Percentiles rank a stretch among this genome's conserved stretches.
Evolutionary conservation across 2,797 vertebrate genomes (phyloP).

Genomic region (Hippocampus kuda): DNA sequence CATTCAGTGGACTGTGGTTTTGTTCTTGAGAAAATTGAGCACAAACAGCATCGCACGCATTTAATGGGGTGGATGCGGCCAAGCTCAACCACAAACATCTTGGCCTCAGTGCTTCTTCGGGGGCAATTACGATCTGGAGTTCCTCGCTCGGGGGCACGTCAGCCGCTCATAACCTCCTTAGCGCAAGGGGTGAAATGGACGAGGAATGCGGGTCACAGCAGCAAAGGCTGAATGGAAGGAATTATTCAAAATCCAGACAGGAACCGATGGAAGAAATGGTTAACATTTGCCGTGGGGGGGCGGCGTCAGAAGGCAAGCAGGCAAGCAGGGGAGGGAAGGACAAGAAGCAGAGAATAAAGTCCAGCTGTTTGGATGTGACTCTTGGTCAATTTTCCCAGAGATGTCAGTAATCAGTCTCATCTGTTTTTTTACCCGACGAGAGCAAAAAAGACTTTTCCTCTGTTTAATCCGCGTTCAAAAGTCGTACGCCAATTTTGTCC

Average conservation of each 20-base stretch:
- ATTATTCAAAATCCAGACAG: background rate
- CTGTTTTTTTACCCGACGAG: constrained; percentile 40
- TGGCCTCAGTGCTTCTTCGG: background rate
- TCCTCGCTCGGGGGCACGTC: constrained; percentile 37
- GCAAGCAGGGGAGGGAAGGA: constrained; percentile 18
- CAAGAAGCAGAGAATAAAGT: constrained; percentile 16
- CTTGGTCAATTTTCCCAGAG: constrained; percentile 47
- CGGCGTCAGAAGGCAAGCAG: background rate
- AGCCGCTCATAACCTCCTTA: constrained; percentile 1
- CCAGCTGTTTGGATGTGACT: constrained; percentile 44
- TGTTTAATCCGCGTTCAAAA: constrained; percentile 15
- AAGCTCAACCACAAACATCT: constrained; percentile 5
- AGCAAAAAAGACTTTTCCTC: constrained; percentile 20
- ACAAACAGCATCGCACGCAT: constrained; percentile 9
- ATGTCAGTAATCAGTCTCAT: constrained; percentile 49
- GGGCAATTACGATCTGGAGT: constrained; percentile 16
- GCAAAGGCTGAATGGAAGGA: background rate
- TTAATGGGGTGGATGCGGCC: constrained; percentile 9
- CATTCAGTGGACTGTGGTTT: constrained; percentile 28
- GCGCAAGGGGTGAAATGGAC: background rate
- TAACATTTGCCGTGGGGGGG: background rate
- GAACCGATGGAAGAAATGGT: constrained; percentile 18
- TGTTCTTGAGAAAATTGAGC: constrained; percentile 6
- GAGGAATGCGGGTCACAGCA: constrained; percentile 4
- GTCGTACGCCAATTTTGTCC: background rate